Evolutionary conservation across 2,888 invertebrate genomes (phyloP), one percentile per base, ranked within the genome.

Genomic region (Himalopsyche anomala): DNA sequence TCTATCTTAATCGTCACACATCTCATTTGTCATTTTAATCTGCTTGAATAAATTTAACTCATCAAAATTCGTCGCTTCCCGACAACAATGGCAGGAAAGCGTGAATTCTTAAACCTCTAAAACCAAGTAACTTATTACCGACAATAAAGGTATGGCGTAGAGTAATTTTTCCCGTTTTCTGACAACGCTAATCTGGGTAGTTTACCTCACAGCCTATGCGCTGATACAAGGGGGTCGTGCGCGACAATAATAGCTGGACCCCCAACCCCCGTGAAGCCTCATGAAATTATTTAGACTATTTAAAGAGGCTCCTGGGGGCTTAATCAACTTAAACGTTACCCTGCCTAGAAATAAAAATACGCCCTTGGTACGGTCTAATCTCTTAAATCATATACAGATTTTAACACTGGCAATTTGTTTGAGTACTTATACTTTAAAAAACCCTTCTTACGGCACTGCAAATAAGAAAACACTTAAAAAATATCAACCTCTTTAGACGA

Each of bases 121-220:
- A 81, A 85, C 79, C 55, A 80, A 82, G 87, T 86, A 82, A 87
- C 86, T 84, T 87, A 86, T 86, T 87, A 86, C 87, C 62, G 84
- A 84, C 87, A 87, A 87, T 87, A 85, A 87, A 87, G 87, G 84
- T 85, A 79, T 84, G 84, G 83, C 86, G 79, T 45, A 83, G 80
- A 81, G 86, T 74, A 87, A 84, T 87, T 87, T 87, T 84, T 86
- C 81, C 82, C 79, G 51, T 54, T 51, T 85, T 85, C 28, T 55
- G 85, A 82, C 85, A 74, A 81, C 82, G 82, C 54, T 84, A 81
- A 86, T 81, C 83, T 86, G 84, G 54, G 42, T 74, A 56, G 51
- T 86, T 86, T 84, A 83, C 62, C 69, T 36, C 80, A 17, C 80
- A 28, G 36, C 69, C 74, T 40, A 38, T 19, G 6, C 62, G 8